Percentiles rank a stretch among this genome's conserved stretches.
phyloP scores from a whole-genome alignment of 2,797 vertebrate genomes.

The Spinus olivaceus region DNA sequence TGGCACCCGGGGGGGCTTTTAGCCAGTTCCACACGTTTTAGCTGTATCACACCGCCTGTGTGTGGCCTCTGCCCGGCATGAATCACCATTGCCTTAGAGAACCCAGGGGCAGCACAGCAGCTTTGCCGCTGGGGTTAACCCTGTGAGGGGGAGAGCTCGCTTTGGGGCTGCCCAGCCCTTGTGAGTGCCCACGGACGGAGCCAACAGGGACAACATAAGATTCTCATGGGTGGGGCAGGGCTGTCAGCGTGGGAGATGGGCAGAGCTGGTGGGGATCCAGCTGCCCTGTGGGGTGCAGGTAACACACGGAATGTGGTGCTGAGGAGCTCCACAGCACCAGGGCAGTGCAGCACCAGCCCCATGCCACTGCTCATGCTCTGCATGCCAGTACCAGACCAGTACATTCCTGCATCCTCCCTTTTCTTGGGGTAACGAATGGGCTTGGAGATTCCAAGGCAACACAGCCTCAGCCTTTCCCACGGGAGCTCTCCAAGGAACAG shows the following conservation, averaged over 20 bases:
- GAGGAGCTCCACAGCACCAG: not conserved
- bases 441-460: not conserved
- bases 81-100: not conserved
- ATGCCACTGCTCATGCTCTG: not conserved
- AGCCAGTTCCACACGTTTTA: fast-evolving
- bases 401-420: not conserved
- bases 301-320: not conserved
- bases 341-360: not conserved
- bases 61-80: not conserved
- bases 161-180: not conserved
- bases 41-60: not conserved
- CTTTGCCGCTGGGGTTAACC: not conserved
- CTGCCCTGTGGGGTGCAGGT: not conserved
- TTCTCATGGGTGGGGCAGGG: fast-evolving
- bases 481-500: not conserved
- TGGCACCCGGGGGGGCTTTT: fast-evolving
- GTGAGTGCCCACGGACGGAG: fast-evolving
- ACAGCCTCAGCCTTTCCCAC: not conserved
- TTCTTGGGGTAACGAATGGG: fast-evolving
- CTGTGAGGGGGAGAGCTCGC: fast-evolving
- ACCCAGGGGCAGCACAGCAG: not conserved
- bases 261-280: fast-evolving
- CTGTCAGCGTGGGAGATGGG: not conserved
- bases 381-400: not conserved
- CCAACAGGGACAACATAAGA: fast-evolving